Conservation (phyloP, 2,113 vertebrate species). For the Cottus gobio region DNA sequence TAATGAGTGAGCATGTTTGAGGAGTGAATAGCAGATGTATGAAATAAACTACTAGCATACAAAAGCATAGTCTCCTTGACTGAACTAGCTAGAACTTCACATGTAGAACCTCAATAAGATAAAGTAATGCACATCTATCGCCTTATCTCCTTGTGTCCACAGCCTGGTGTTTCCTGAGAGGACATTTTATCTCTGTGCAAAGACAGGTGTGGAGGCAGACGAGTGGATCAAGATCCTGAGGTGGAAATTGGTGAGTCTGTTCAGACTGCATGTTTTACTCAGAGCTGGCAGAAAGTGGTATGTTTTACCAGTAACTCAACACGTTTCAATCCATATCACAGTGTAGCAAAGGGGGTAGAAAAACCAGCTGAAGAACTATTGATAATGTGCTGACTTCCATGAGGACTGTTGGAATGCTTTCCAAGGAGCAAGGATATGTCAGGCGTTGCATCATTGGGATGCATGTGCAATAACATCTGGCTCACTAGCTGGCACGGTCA, state of each 20-base stretch:
- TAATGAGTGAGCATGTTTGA: too few relatives aligned
- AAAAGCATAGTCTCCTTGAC: too few relatives aligned
- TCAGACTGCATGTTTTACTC: neutral
- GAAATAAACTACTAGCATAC: too few relatives aligned
- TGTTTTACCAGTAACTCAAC: neutral
- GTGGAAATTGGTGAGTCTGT: slow-evolving; percentile 93
- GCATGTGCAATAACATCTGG: too few relatives aligned
- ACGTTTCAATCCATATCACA: neutral
- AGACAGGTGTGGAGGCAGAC: slow-evolving; percentile 94
- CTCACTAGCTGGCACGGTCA: too few relatives aligned
- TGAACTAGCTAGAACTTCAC: too few relatives aligned
- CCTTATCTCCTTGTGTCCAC: slow-evolving; percentile 29
- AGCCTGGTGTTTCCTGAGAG: slow-evolving; percentile 96
- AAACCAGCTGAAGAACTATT: neutral
- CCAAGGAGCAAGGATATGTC: too few relatives aligned
- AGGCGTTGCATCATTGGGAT: too few relatives aligned
- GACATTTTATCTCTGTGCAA: slow-evolving; percentile 94
- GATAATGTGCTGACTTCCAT: neutral
- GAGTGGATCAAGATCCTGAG: slow-evolving; percentile 97
- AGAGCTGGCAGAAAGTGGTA: neutral
- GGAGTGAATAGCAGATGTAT: too few relatives aligned
- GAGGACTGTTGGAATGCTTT: neutral
- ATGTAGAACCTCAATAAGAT: too few relatives aligned
- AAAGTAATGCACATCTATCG: neutral
- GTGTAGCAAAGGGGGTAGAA: neutral